phyloP scores from a whole-genome alignment of 2,888 invertebrate species.

The Eupithecia exiguata region DNA sequence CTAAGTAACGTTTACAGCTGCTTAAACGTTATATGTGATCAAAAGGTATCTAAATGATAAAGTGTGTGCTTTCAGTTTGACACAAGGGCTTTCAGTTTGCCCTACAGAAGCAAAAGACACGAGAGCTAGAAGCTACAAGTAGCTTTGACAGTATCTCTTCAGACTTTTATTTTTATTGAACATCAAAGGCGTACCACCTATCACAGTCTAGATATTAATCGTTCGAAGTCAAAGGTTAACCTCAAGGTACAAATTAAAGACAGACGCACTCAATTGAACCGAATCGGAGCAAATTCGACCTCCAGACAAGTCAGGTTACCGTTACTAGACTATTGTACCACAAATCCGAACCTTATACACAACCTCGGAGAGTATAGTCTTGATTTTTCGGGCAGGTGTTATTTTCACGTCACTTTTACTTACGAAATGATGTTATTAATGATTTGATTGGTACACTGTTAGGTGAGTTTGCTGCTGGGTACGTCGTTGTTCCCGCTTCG shows the following conservation, averaged over 20 bases:
- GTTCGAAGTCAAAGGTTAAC: constrained; percentile 17
- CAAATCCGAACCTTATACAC: not conserved
- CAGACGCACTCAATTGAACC: constrained; percentile 61
- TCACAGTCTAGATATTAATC: not conserved
- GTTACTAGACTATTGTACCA: constrained; percentile 37
- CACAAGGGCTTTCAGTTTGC: not conserved
- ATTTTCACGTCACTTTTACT: constrained; percentile 11
- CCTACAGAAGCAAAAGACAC: not conserved
- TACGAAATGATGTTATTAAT: constrained; percentile 56
- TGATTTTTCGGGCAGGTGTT: not conserved
- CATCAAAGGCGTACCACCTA: constrained; percentile 10
- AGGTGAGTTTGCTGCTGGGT: constrained; percentile 57
- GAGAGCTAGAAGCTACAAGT: constrained; percentile 36
- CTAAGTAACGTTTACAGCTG: not conserved
- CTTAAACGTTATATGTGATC: not conserved
- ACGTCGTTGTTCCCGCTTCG: constrained; percentile 69
- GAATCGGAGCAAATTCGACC: constrained; percentile 65
- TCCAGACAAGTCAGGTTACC: constrained; percentile 75
- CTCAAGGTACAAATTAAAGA: constrained; percentile 44
- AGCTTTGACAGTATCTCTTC: constrained; percentile 19
- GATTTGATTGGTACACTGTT: constrained; percentile 62
- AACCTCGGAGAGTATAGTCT: not conserved
- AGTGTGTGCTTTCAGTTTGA: no score
- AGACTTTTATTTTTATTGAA: constrained; percentile 11
- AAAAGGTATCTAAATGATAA: not conserved